Evolutionary conservation across 2,888 invertebrate species (phyloP).

Genomic region (Leucoptera coffeella): DNA sequence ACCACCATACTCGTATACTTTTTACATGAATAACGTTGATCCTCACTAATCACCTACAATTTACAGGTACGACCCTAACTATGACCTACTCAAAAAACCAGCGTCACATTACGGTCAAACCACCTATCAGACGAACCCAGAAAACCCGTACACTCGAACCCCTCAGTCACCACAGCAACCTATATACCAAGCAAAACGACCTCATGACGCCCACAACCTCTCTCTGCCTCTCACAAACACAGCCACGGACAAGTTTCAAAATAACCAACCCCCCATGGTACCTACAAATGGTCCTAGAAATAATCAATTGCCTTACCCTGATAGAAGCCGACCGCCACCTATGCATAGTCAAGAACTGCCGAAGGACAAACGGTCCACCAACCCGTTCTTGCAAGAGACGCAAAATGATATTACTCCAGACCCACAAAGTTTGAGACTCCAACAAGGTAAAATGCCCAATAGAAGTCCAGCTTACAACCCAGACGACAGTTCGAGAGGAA

Average conservation of each 20-base stretch:
- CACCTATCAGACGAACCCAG: constrained; percentile 30
- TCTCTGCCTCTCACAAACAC: constrained; percentile 39
- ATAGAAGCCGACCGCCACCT: constrained; percentile 22
- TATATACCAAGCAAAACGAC: constrained; percentile 14
- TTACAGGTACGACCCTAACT: constrained; percentile 51
- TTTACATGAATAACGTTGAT: constrained; percentile 1
- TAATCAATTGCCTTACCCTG: constrained; percentile 34
- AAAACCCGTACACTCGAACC: constrained; percentile 47
- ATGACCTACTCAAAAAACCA: constrained; percentile 47
- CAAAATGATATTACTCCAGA: constrained; percentile 15
- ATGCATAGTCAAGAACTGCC: constrained; percentile 12
- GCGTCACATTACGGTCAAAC: constrained; percentile 44
- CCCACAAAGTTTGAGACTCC: constrained; percentile 11
- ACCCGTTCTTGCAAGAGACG: constrained; percentile 35
- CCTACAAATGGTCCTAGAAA: constrained; percentile 32
- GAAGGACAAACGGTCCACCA: constrained; percentile 20
- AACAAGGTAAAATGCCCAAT: no score
- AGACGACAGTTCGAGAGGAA: no score
- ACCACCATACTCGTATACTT: no score
- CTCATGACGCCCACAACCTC: constrained; percentile 39
- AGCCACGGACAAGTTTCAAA: constrained; percentile 28
- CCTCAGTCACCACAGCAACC: constrained; percentile 31
- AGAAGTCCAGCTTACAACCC: no score
- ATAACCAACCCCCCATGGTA: constrained; percentile 25
- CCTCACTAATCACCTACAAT: constrained; percentile 1